These are phyloP conservation scores for Phaonia tiefii DNA, from an alignment of 2,888 invertebrate genomes.

Conservation along the genomic window DNA sequence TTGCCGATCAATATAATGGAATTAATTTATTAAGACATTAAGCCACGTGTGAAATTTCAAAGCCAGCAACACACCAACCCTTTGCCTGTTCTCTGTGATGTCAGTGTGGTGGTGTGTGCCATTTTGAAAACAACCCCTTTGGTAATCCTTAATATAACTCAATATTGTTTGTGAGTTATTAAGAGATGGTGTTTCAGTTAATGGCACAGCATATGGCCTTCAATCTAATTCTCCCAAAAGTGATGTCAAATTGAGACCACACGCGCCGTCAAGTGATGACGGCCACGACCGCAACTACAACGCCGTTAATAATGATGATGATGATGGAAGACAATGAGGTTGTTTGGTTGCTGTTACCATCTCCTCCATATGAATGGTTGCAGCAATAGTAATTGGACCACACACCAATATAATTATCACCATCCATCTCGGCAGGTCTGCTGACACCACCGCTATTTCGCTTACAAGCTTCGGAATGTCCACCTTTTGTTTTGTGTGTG, in stretches of 20 bases:
- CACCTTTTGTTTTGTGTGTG: conserved; percentile 51
- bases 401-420: conserved; percentile 52
- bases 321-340: conserved; percentile 28
- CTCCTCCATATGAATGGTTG: conserved; percentile 34
- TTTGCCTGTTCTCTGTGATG: conserved; percentile 32
- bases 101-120: conserved; percentile 52
- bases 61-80: conserved; percentile 41
- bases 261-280: neutral
- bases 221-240: conserved; percentile 25
- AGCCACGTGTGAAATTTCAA: conserved; percentile 78
- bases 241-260: conserved; percentile 35
- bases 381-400: conserved; percentile 60
- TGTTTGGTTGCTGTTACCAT: neutral
- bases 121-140: conserved; percentile 39
- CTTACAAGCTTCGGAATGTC: conserved; percentile 43
- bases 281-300: conserved; percentile 14
- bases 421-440: too few relatives aligned
- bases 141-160: too few relatives aligned
- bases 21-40: conserved; percentile 77
- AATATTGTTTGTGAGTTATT: too few relatives aligned
- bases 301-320: neutral
- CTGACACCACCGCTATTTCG: conserved; percentile 36
- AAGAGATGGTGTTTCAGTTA: conserved; percentile 50
- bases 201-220: conserved; percentile 51
- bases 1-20: conserved; percentile 70